A percentile compares a stretch with the other conserved stretches of the same genome.
Conservation (phyloP, 1,140 invertebrate genomes). For the Zelostemma sp. region DNA sequence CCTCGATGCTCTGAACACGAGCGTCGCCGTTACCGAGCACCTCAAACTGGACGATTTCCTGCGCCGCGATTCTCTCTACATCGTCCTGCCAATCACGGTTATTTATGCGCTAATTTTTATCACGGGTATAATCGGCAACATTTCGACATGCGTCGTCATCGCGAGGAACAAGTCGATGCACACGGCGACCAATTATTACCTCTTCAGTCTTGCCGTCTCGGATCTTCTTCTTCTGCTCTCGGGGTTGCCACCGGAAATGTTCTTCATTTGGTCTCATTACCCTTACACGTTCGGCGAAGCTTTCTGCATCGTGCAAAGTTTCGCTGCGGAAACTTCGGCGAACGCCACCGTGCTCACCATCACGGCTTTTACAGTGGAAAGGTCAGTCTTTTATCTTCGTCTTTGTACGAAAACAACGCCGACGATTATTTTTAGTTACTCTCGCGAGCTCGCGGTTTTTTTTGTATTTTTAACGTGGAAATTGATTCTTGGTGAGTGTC, state of each 20-base stretch:
- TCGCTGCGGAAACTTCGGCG: conserved; percentile 90
- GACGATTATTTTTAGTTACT: no score
- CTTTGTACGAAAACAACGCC: conserved; percentile 4
- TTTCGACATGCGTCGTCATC: conserved; percentile 93
- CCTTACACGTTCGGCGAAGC: conserved; percentile 89
- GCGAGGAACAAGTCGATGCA: conserved; percentile 89
- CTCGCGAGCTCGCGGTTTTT: no score
- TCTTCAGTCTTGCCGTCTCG: conserved; percentile 93
- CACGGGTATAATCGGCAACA: conserved; percentile 90
- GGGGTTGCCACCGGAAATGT: conserved; percentile 87
- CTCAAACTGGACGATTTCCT: conserved; percentile 15
- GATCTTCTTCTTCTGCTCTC: conserved; percentile 89
- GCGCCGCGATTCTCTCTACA: conserved; percentile 76
- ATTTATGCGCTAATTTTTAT: conserved; percentile 88
- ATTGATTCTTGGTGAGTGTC: no score
- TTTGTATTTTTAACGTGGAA: no score
- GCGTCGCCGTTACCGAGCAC: conserved; percentile 37
- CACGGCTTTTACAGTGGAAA: conserved; percentile 93
- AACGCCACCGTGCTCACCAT: conserved; percentile 95
- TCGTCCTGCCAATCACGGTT: conserved; percentile 83
- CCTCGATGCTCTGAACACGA: conserved; percentile 19
- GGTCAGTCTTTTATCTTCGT: conserved; percentile 37
- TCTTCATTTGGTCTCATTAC: conserved; percentile 87
- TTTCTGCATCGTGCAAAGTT: conserved; percentile 87
- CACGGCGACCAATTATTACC: conserved; percentile 91